Base-by-base conservation (phyloP, 2,888 invertebrate species). In the Drosophila nigricruria region DNA sequence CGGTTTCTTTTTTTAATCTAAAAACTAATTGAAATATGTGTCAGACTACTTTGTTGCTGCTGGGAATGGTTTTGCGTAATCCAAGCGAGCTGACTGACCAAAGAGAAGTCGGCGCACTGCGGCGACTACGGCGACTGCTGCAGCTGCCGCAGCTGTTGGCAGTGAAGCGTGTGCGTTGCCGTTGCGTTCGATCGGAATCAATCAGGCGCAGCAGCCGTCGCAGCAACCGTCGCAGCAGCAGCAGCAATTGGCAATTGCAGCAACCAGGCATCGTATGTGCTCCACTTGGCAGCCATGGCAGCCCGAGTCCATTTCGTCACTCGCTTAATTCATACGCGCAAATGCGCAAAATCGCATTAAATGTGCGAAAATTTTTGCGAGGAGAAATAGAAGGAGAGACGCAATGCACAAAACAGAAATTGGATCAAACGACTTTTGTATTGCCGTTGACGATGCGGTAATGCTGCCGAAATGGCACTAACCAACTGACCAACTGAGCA, bases 261-360 rank as follows among this genome's bases (percentile, higher is more conserved):
- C 64, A 77, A 58, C 54, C 69, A 56, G 59, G 43, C 79, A 60
- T 18, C 49, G 53, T 27, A 40, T 52, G 50, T 52, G 54, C 54
- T 27, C 40, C 54, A 79, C 73, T 80, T 80, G 77, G 62, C 76
- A 65, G 50, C 4, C 62, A 77, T 43, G 47, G 53, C 40, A 42
- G 67, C 30, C 50, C 56, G 52, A 68, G 59, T 59, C 70, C 72
- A 86, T 86, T 86, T 86, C 86, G 84, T 90, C 86, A 86, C 77
- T 71, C 69, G 70, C 77, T 89, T 89, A 85, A 83, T 86, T 88
- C 81, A 73, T 86, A 73, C 90, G 89, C 90, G 86, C 87, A 88
- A 84, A 84, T 89, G 84, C 72, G 83, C 90, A 82, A 78, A 85
- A 82, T 82, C 90, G 77, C 72, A 88, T 86, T 82, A 88, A 86